Base-by-base conservation (phyloP, 1,140 invertebrate species). In the Ips nitidus region DNA sequence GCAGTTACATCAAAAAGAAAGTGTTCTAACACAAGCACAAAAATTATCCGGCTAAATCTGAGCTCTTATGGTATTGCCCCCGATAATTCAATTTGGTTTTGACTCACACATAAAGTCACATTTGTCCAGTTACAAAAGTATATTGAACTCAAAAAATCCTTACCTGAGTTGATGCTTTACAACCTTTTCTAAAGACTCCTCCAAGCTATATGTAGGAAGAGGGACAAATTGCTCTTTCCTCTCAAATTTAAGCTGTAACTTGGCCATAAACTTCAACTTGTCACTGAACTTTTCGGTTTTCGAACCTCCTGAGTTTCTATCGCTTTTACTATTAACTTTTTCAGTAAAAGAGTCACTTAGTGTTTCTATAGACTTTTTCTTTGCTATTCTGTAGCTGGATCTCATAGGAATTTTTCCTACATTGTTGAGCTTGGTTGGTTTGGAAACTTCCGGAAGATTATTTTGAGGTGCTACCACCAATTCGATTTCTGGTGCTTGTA, bases 311-410 rank as follows among this genome's bases (percentile, higher is more conserved):
- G 6, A n/a, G 53, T 56, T 7, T 4, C 36, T 36, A 2, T 69
- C 64, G 4, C 39, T 40, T 37, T 70, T 70, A 41, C 38, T 72
- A 43, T 75, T 74, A 2, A 72, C 43, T 47, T 75, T 73, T 40
- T 42, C 60, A 3, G 69, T 71, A 55, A 74, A 74, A 3, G 70
- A 72, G 41, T 74, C 72, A 47, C 72, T 71, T 2, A 74, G 55
- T 6, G 38, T 72, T 55, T 75, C 73, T 36, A 74, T 73, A 6
- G 75, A 76, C 58, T 73, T 75, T 38, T 74, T 74, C 57, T 78
- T 76, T 7, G 75, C 75, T 22, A 78, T 76, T 37, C 76, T 65
- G 40, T 74, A 71, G 58, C 77, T 77, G 2, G 77, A 78, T 47
- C 77, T 41, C 66, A 76, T 72, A 3, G 75, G 75, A 50, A 75